These are phyloP conservation scores for Typhlichthys subterraneus DNA, from an alignment of 2,797 vertebrate species.

Conservation along the genomic window DNA sequence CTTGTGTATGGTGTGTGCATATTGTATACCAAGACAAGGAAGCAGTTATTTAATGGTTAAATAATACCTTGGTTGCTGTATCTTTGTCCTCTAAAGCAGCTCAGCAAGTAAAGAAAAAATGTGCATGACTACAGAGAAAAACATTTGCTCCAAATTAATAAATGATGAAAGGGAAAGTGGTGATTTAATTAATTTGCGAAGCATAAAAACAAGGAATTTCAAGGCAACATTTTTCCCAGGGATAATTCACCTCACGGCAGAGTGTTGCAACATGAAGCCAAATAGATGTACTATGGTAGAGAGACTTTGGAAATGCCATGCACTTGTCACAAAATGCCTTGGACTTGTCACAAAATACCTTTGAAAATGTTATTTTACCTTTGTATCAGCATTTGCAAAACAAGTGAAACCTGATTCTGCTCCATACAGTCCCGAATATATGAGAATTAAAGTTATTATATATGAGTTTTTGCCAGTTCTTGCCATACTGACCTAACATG, in stretches of 20 bases:
- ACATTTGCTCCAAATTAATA: slow-evolving; percentile 76
- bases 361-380: slow-evolving; percentile 1
- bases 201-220: slow-evolving; percentile 56
- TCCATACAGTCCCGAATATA: neutral
- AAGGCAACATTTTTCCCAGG: slow-evolving; percentile 44
- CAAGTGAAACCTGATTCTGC: neutral
- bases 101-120: slow-evolving; percentile 34
- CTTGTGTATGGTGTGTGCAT: slow-evolving; percentile 10
- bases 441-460: too few relatives aligned
- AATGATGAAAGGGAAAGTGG: slow-evolving; percentile 71
- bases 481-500: neutral
- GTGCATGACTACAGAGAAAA: slow-evolving; percentile 51
- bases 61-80: slow-evolving; percentile 38
- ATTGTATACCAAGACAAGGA: slow-evolving; percentile 21
- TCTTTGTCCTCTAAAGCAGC: slow-evolving; percentile 39
- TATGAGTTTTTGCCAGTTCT: too few relatives aligned
- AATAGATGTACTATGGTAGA: slow-evolving; percentile 48
- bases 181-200: slow-evolving; percentile 71
- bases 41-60: slow-evolving; percentile 25
- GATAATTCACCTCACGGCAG: slow-evolving; percentile 59
- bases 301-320: slow-evolving; percentile 51
- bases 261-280: slow-evolving; percentile 50
- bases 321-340: slow-evolving; percentile 47
- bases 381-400: slow-evolving; percentile 5
- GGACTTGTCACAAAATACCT: slow-evolving; percentile 31